Evolutionary conservation across 92 coral and sea anemone species (phyloP).

Genomic region (Palythoa heliodiscus): DNA sequence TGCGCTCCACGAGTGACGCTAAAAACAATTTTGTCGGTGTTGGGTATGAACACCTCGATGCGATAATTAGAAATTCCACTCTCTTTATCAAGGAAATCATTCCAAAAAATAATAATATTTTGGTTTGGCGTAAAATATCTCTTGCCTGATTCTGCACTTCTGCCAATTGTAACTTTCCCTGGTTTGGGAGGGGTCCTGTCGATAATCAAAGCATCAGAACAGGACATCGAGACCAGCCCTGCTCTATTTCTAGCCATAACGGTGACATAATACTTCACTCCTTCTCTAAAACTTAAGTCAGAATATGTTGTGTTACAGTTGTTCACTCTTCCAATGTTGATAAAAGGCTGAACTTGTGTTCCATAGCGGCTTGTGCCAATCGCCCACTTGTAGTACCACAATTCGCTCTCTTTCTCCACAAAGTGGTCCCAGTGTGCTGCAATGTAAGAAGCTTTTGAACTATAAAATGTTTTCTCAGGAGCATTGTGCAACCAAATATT

Average conservation of each 20-base stretch:
- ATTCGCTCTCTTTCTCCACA: slow-evolving; percentile 81
- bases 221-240: slow-evolving; percentile 79
- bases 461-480: slow-evolving; percentile 66
- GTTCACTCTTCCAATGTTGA: slow-evolving; percentile 77
- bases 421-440: slow-evolving; percentile 81
- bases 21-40: slow-evolving; percentile 17
- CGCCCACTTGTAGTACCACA: slow-evolving; percentile 98
- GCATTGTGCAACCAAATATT: slow-evolving; percentile 64
- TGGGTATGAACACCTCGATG: slow-evolving; percentile 31
- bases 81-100: slow-evolving; percentile 70
- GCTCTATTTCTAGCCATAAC: slow-evolving; percentile 89
- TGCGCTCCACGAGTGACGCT: slow-evolving; percentile 18
- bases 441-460: slow-evolving; percentile 60
- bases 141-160: slow-evolving; percentile 7
- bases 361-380: slow-evolving; percentile 90
- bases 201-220: slow-evolving; percentile 84
- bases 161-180: slow-evolving; percentile 61
- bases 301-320: slow-evolving; percentile 76
- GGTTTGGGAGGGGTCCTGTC: slow-evolving; percentile 76
- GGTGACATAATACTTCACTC: slow-evolving; percentile 80
- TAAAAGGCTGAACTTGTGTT: slow-evolving; percentile 90
- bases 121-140: slow-evolving; percentile 43
- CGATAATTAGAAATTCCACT: slow-evolving; percentile 78
- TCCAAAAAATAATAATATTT: slow-evolving; percentile 58
- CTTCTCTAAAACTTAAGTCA: slow-evolving; percentile 60